phyloP scores from a whole-genome alignment of 2,888 invertebrate species.

The Acleris holmiana region DNA sequence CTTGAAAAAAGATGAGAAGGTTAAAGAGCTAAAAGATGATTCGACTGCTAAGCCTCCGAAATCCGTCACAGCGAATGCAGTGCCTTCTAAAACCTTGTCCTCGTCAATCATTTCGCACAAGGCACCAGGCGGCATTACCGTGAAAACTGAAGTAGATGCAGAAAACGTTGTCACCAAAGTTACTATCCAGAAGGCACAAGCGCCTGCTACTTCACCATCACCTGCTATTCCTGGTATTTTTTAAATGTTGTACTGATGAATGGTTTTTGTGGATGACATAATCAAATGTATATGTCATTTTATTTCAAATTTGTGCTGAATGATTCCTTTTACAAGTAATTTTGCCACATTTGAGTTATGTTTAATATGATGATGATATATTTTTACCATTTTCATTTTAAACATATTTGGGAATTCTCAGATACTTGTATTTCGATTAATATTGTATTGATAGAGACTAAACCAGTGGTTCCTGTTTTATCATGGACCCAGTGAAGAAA shows the following conservation, averaged over 20 bases:
- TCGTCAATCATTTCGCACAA: slow-evolving; percentile 40
- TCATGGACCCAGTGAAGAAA: too few species aligned
- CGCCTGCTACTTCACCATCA: slow-evolving; percentile 42
- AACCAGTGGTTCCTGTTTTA: too few species aligned
- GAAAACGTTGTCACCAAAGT: slow-evolving; percentile 74
- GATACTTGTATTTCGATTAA: too few species aligned
- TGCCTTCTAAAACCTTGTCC: too few species aligned
- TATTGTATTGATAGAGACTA: too few species aligned
- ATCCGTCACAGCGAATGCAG: slow-evolving; percentile 43
- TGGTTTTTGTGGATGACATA: not conserved
- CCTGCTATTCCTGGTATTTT: slow-evolving; percentile 55
- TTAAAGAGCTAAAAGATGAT: slow-evolving; percentile 40
- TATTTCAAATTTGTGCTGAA: too few species aligned
- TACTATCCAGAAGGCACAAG: slow-evolving; percentile 66
- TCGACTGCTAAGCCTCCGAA: slow-evolving; percentile 43
- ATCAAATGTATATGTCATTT: not conserved
- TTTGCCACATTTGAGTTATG: too few species aligned
- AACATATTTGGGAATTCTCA: too few species aligned
- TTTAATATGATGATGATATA: too few species aligned
- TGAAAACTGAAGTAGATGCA: slow-evolving; percentile 71
- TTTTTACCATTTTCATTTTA: too few species aligned
- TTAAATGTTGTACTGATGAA: slow-evolving; percentile 12
- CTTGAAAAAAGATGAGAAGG: slow-evolving; percentile 44
- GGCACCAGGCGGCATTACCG: slow-evolving; percentile 65
- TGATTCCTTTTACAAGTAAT: too few species aligned